Base-by-base conservation (phyloP, 1,140 invertebrate genomes). In the Nautilus pompilius region DNA sequence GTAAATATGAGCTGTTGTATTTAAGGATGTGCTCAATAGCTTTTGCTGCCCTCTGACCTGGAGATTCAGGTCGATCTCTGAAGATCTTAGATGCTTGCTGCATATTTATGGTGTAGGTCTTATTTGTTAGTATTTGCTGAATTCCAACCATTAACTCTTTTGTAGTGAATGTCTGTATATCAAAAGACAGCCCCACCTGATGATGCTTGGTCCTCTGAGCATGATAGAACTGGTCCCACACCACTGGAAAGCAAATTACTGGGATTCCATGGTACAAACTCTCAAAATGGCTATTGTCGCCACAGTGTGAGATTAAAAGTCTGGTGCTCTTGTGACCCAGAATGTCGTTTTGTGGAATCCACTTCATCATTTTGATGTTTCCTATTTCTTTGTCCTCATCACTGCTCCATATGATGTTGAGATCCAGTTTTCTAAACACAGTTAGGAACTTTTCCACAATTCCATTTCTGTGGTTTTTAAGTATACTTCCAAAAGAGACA, bases 241-340 rank as follows among this genome's bases (percentile, higher is more conserved):
- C 86, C 59, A 91, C 77, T 4, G 91, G 91, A 69, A 91, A 87
- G 5, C 87, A 86, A 5, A 93, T 36, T 57, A 76, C 63, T 8
- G 74, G 74, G 13, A 76, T 66, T 0, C 67, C 74, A 60, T 73
- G 66, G 54, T 65, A 73, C 6, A 73, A 56, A 13, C 70, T 67
- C 51, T 76, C 74, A 57, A 68, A 70, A 24, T 66, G 55, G 22
- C 69, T 65, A 58, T 68, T 70, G 13, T 63, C 67, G 3, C 72
- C 72, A 55, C 29, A 63, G 54, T 32, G 33, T 30, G 32, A 58
- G 2, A 63, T 24, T 13, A 49, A 15, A 0, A 49, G 24, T 48
- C 32, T 48, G 13, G 60, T 62, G 17, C 59, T 63, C 5, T 48
- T 49, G 22, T 67, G 66, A 26, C 56, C 66, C 36, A 63, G 24